phyloP scores from a whole-genome alignment of 2,113 vertebrate genomes.

The Todiramphus chloris region DNA sequence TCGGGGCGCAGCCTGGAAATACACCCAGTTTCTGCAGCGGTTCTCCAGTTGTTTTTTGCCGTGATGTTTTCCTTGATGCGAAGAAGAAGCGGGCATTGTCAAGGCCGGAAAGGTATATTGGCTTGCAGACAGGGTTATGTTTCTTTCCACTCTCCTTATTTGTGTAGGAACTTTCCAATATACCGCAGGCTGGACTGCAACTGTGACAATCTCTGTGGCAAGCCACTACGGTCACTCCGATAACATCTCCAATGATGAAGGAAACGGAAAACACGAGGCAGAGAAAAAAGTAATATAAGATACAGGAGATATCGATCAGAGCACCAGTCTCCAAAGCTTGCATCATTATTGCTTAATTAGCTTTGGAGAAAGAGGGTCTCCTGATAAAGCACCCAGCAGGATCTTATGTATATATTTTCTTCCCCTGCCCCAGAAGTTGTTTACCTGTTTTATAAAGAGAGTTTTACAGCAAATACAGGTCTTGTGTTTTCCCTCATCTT shows the following conservation, averaged over 20 bases:
- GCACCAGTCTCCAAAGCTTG: neutral
- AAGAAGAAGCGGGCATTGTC: neutral
- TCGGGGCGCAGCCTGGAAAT: neutral
- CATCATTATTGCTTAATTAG: conserved; percentile 13
- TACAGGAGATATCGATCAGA: conserved; percentile 31
- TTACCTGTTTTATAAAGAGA: neutral
- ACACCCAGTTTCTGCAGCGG: neutral
- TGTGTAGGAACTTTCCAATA: neutral
- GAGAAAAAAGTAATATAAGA: conserved; percentile 53
- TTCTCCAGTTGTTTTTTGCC: neutral
- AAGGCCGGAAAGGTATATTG: neutral
- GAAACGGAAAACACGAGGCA: conserved; percentile 16
- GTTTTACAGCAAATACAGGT: neutral
- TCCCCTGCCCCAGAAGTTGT: neutral
- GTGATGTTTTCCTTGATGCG: fast-evolving
- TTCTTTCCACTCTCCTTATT: neutral
- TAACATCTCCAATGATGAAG: conserved; percentile 42
- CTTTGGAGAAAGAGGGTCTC: neutral
- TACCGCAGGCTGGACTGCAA: neutral
- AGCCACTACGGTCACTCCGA: neutral
- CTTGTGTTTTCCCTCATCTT: neutral
- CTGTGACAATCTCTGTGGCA: neutral
- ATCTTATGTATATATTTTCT: neutral
- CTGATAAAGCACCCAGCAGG: neutral
- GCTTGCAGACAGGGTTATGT: neutral